These are phyloP conservation scores for Mercenaria mercenaria DNA, from an alignment of 1,140 invertebrate species.

Conservation along the genomic window DNA sequence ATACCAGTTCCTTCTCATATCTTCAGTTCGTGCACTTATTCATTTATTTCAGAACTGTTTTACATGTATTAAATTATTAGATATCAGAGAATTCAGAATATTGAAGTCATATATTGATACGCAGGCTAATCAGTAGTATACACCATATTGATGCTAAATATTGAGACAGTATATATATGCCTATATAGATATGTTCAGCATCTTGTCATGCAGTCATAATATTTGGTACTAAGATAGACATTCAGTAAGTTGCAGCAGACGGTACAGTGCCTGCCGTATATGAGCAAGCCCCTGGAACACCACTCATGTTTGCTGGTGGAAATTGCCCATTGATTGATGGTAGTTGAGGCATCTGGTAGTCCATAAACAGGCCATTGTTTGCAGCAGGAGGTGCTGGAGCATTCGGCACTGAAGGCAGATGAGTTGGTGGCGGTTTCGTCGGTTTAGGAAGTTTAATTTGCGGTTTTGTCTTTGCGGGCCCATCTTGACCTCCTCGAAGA, in stretches of 20 bases:
- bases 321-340: background rate
- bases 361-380: constrained; percentile 13
- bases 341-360: background rate
- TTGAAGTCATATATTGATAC: no score
- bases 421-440: background rate
- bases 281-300: background rate
- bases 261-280: background rate
- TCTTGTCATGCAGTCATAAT: no score
- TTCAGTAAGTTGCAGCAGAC: background rate
- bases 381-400: constrained; percentile 4
- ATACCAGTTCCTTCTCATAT: no score
- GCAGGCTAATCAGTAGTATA: no score
- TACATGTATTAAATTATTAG: no score
- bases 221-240: no score
- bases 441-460: constrained; percentile 18
- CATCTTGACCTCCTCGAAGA: constrained; percentile 22
- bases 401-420: background rate
- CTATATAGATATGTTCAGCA: no score
- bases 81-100: no score
- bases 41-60: no score
- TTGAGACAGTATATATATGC: no score
- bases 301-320: background rate
- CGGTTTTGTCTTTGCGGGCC: constrained; percentile 21
- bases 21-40: no score
- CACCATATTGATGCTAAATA: no score